These are phyloP conservation scores for Crepidodera aurea DNA, from an alignment of 2,888 invertebrate genomes.

Conservation along the genomic window DNA sequence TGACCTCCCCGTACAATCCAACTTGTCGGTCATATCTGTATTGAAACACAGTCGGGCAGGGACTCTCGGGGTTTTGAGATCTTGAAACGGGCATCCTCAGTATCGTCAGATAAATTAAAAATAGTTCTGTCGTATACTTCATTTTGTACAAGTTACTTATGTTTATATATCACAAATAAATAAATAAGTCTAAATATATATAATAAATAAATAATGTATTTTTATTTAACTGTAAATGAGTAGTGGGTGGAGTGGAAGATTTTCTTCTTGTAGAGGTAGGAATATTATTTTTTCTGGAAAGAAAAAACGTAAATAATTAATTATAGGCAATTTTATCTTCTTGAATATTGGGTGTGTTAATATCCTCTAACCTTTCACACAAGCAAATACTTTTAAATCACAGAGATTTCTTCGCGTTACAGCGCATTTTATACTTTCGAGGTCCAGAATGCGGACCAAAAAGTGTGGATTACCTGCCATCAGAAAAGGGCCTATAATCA, in stretches of 20 bases:
- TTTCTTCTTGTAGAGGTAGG: background rate
- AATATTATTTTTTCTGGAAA: background rate
- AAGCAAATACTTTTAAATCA: too few species aligned
- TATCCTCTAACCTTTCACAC: too few species aligned
- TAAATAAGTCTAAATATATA: conserved; percentile 1
- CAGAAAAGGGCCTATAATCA: too few species aligned
- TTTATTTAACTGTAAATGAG: background rate
- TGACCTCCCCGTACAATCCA: conserved; percentile 60
- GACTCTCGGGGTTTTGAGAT: conserved; percentile 44
- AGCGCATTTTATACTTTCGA: too few species aligned
- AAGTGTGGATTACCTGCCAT: too few species aligned
- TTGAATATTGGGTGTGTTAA: too few species aligned
- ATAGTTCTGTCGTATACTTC: background rate
- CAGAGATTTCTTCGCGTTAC: too few species aligned
- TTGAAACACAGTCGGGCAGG: conserved; percentile 57
- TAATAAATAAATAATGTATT: conserved; percentile 3
- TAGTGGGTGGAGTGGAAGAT: too few species aligned
- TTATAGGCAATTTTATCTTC: conserved; percentile 46
- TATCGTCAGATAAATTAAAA: conserved; percentile 17
- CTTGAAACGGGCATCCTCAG: conserved; percentile 1
- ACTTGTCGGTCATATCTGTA: conserved; percentile 60
- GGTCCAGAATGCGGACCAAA: too few species aligned
- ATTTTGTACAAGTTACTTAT: conserved; percentile 5
- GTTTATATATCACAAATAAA: conserved; percentile 18
- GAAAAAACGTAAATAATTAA: background rate